Conservation (phyloP, 2,797 vertebrate genomes). For the Leucoraja ocellata region DNA sequence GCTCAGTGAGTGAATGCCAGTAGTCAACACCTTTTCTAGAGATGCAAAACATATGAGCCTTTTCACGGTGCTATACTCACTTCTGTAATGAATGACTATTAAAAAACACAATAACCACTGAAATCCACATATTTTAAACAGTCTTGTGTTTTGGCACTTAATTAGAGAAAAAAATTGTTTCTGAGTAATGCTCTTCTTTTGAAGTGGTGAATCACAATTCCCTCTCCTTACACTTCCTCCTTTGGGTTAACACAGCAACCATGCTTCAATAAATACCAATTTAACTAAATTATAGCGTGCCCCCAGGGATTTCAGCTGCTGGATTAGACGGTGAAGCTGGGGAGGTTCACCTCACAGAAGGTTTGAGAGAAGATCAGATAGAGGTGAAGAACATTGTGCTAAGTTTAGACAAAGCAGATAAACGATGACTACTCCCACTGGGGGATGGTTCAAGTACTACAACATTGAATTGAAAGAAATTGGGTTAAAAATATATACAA, state of each 20-base stretch:
- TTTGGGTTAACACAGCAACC: not conserved
- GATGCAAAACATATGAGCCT: not conserved
- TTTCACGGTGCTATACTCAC: not conserved
- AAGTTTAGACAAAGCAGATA: no score
- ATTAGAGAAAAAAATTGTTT: not conserved
- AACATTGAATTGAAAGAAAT: no score
- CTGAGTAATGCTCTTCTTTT: not conserved
- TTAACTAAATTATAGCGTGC: not conserved
- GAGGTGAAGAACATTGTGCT: no score
- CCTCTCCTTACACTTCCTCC: not conserved
- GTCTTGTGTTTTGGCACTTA: not conserved
- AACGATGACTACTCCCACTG: no score
- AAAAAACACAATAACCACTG: not conserved
- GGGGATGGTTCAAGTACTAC: no score
- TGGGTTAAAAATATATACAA: no score
- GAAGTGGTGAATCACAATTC: not conserved
- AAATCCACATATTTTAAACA: not conserved
- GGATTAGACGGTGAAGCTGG: no score
- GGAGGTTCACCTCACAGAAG: no score
- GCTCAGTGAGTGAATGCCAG: not conserved
- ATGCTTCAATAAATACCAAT: not conserved
- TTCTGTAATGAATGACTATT: not conserved
- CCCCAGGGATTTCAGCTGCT: no score
- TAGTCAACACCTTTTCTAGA: no score
- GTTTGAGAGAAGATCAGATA: no score